Evolutionary conservation across 2,797 vertebrate species (phyloP), one percentile per base, ranked within the genome.

Genomic region (Sebastes trivittatus): DNA sequence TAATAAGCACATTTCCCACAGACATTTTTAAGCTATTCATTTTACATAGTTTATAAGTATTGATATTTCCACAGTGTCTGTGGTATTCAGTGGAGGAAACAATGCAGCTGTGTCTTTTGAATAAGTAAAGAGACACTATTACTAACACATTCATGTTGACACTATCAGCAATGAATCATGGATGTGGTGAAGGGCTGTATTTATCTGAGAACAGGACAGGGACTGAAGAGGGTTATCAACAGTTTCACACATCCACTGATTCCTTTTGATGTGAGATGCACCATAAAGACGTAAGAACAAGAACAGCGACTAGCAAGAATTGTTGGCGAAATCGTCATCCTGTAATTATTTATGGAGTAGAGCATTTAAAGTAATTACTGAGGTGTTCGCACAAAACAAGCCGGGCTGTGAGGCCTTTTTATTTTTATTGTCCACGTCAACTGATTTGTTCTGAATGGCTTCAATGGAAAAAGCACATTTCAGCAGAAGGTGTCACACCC

Each of bases 401-500:
- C 54, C 22, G 0, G 23, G 14, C 71, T 42, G 65, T 54, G 63
- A 68, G n/a, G 61, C 70, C 42, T 82, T 83, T 59, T 46, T 82
- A 8, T 78, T 84, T 84, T 82, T 42, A 79, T 79, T 69, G 74
- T 86, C 87, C 77, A 76, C 69, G 38, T 89, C 63, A 68, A 81
- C 64, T 56, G 72, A 34, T 89, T 88, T 83, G 85, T 81, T 88
- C 78, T 75, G 61, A 73, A 70, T 49, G 83, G 80, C 80, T 77
- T 73, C 56, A 73, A 49, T 77, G 72, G 82, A 90, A 94, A 72
- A 88, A 82, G 75, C 77, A 54, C 73, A 72, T 91, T 93, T 85
- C 89, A 92, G 89, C 92, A 81, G 55, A 88, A 89, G 84, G 89
- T 92, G 94, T 94, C 93, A 94, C 85, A 78, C 75, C 84, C 84